Percentiles rank a stretch among this genome's conserved stretches.
phyloP scores from a whole-genome alignment of 2,888 invertebrate genomes.

The Gari tellinella region DNA sequence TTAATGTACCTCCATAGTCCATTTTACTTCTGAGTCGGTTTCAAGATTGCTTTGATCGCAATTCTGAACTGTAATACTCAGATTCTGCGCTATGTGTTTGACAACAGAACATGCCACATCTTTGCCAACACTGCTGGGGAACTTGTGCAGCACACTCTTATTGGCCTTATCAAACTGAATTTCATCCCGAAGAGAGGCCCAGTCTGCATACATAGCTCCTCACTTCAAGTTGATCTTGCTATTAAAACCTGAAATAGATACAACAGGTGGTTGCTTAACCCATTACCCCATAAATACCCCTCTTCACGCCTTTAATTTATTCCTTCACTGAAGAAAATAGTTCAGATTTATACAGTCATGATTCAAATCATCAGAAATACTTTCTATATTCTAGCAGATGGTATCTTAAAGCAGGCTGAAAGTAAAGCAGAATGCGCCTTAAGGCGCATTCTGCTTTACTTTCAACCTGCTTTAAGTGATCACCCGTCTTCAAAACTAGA shows the following conservation, averaged over 20 bases:
- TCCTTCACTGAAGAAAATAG: too few relatives aligned
- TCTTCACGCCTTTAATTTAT: too few relatives aligned
- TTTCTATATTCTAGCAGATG: too few relatives aligned
- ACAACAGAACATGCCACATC: conserved; percentile 93
- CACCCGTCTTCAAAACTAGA: too few relatives aligned
- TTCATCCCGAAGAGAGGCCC: conserved; percentile 84
- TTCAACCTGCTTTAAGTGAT: too few relatives aligned
- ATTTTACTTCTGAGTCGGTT: conserved; percentile 90
- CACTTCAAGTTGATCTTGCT: neutral
- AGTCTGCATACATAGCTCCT: conserved; percentile 84
- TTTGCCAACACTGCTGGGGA: conserved; percentile 89
- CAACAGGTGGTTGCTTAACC: too few relatives aligned
- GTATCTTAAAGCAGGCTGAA: too few relatives aligned
- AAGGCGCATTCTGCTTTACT: too few relatives aligned
- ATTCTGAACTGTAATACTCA: conserved; percentile 87
- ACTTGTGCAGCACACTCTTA: conserved; percentile 90
- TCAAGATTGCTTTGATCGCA: conserved; percentile 92
- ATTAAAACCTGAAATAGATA: neutral
- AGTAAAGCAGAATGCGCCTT: too few relatives aligned
- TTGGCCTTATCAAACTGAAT: conserved; percentile 83
- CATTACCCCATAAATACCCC: too few relatives aligned
- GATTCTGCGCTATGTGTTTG: conserved; percentile 89
- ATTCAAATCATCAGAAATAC: too few relatives aligned
- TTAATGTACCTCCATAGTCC: conserved; percentile 90
- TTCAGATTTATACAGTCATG: too few relatives aligned